These are phyloP conservation scores for Blastobasis adustella DNA, from an alignment of 2,888 invertebrate genomes.

Conservation along the genomic window DNA sequence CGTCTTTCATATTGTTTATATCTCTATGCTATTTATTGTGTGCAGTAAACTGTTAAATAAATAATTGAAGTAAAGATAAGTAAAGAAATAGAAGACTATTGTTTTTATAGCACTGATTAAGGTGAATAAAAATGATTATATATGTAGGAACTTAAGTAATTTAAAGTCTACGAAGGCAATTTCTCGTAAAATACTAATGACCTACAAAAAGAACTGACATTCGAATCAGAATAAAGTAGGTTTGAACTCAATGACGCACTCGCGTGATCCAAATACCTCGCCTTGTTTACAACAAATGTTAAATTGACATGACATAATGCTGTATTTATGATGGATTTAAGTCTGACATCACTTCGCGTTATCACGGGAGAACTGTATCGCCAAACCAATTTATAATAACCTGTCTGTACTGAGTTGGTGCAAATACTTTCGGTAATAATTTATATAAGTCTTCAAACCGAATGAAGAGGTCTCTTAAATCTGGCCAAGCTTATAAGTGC, in stretches of 20 bases:
- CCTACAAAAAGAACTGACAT: slow-evolving; percentile 8
- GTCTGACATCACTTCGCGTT: slow-evolving; percentile 49
- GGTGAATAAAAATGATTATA: no score
- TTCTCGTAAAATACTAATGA: slow-evolving; percentile 9
- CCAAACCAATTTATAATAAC: slow-evolving; percentile 32
- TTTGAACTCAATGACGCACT: slow-evolving; percentile 1
- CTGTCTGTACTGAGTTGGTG: slow-evolving; percentile 15
- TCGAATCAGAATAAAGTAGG: slow-evolving; percentile 2
- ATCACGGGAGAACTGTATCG: slow-evolving; percentile 18
- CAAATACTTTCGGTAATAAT: slow-evolving; percentile 21
- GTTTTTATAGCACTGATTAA: no score
- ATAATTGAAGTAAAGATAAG: no score
- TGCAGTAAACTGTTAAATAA: no score
- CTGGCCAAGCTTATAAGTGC: slow-evolving; percentile 35
- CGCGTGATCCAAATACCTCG: slow-evolving; percentile 16
- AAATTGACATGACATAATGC: slow-evolving; percentile 24
- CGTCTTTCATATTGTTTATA: no score
- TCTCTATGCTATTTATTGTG: no score
- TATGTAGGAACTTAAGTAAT: no score
- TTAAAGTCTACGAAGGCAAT: not conserved
- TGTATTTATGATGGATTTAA: slow-evolving; percentile 31
- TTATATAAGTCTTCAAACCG: slow-evolving; percentile 3
- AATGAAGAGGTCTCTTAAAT: slow-evolving; percentile 23
- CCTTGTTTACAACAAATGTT: slow-evolving; percentile 8
- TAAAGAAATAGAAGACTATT: no score